Conservation (phyloP, 1,140 invertebrate genomes). For the Metaphire vulgaris region DNA sequence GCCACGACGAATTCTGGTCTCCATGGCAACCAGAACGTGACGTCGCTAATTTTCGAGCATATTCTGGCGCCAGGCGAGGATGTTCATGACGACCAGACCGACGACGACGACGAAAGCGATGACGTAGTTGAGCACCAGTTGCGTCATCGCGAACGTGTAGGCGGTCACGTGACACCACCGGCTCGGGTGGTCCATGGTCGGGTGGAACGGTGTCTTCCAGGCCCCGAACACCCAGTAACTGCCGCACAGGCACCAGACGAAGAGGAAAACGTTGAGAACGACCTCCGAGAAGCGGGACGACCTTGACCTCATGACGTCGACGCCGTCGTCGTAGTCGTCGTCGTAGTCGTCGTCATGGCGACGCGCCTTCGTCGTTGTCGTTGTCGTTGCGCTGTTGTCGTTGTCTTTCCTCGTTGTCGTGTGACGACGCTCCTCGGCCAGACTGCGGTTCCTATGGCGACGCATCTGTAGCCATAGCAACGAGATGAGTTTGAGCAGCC, state of each 20-base stretch:
- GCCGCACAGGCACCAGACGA: conserved; percentile 56
- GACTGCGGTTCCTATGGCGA: not conserved
- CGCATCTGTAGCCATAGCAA: conserved; percentile 60
- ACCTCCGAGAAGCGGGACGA: conserved; percentile 53
- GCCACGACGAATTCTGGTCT: too few relatives aligned
- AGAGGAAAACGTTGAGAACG: conserved; percentile 59
- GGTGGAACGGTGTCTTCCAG: conserved; percentile 43
- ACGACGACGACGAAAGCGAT: not conserved
- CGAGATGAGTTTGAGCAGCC: conserved; percentile 42
- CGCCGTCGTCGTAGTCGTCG: conserved; percentile 40
- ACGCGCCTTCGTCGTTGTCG: not conserved
- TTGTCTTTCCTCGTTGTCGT: not conserved
- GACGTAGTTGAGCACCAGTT: conserved; percentile 62
- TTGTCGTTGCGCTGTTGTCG: not conserved
- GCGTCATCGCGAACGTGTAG: conserved; percentile 52
- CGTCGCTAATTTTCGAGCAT: not conserved
- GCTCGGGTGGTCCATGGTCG: conserved; percentile 57
- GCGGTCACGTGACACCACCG: conserved; percentile 41
- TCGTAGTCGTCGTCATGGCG: conserved; percentile 50
- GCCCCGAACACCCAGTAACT: conserved; percentile 57
- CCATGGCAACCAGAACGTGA: too few relatives aligned
- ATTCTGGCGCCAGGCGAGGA: not conserved
- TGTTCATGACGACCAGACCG: not conserved
- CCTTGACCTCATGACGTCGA: conserved; percentile 34
- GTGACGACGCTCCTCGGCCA: too few relatives aligned